Evolutionary conservation across 2,888 invertebrate species (phyloP), one percentile per base, ranked within the genome.

Genomic region (Thereva unica): DNA sequence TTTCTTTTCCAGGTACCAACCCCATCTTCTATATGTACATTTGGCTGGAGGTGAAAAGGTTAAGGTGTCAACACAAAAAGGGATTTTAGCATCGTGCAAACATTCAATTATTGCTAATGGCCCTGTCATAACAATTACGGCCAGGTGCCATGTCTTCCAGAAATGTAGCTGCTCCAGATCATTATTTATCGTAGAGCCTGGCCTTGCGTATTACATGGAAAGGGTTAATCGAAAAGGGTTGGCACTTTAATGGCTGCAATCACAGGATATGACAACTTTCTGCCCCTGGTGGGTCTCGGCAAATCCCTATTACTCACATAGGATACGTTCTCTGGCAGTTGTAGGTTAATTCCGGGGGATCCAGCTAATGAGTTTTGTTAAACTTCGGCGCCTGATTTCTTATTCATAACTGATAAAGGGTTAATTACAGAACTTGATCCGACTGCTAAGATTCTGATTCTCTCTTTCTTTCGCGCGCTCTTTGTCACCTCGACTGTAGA

Each of bases 31-130:
- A 23, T 47, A 38, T 49, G 23, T 38, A 59, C 8, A 23, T 37
- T 4, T 8, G 12, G 10, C 44, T 38, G 38, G 8, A 38, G 35
- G 42, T 34, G 45, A 50, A 61, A 54, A 65, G 68, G 65, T 55
- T 55, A 65, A 66, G 59, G 68, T 53, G 53, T 59, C 59, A 50
- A 42, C 50, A 61, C 40, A 57, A 37, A 34, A 59, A 49, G 59
- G 59, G 49, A 63, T 61, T 66, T 66, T 55, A 63, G 49, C 55
- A 64, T 56, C 50, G 66, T 61, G 63, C 63, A 65, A 63, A 68
- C 66, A 63, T 68, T 68, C 68, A 68, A 68, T 68, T 68, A 68
- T 59, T 68, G 40, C 56, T 66, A 68, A 68, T 66, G 66, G 63
- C 37, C 61, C 37, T 61, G 56, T 55, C 66, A 65, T 66, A 57